A percentile compares a stretch with the other conserved stretches of the same genome.
Evolutionary conservation across 2,888 invertebrate species (phyloP).

Genomic region (Amblyjoppa proteus): DNA sequence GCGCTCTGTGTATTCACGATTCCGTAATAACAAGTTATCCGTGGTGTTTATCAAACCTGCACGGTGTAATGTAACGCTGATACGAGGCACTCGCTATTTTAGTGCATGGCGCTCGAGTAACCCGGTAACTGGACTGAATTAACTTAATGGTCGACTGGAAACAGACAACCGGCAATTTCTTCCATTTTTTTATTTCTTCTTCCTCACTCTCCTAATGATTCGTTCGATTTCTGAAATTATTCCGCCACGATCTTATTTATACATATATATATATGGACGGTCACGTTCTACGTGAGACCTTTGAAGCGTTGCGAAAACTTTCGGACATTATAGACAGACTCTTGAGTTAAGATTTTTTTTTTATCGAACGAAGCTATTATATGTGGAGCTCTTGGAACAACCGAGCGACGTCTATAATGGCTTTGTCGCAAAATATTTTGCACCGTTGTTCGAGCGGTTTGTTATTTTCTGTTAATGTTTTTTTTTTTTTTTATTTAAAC

Average conservation of each 20-base stretch:
- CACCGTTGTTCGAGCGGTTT: not conserved
- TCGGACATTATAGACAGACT: not conserved
- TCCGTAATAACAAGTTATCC: constrained; percentile 14
- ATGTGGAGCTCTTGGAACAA: not conserved
- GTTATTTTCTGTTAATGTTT: not conserved
- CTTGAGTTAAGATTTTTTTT: not conserved
- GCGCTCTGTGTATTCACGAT: not conserved
- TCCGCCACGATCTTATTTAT: not conserved
- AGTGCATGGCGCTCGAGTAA: not conserved
- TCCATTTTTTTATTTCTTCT: not conserved
- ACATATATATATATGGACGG: not conserved
- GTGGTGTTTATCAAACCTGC: not conserved
- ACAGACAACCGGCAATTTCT: not conserved
- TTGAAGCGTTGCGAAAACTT: not conserved
- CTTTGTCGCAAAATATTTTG: not conserved
- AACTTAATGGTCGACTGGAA: not conserved
- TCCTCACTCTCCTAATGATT: not conserved
- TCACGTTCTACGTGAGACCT: not conserved
- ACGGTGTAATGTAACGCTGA: not conserved
- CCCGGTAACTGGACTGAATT: constrained; percentile 5
- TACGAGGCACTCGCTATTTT: not conserved
- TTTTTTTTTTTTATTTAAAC: constrained; percentile 58
- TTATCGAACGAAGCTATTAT: not conserved
- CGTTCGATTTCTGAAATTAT: not conserved
- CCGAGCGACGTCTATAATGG: not conserved